Evolutionary conservation across 2,797 vertebrate species (phyloP).

Genomic region (Tragopan temminckii): DNA sequence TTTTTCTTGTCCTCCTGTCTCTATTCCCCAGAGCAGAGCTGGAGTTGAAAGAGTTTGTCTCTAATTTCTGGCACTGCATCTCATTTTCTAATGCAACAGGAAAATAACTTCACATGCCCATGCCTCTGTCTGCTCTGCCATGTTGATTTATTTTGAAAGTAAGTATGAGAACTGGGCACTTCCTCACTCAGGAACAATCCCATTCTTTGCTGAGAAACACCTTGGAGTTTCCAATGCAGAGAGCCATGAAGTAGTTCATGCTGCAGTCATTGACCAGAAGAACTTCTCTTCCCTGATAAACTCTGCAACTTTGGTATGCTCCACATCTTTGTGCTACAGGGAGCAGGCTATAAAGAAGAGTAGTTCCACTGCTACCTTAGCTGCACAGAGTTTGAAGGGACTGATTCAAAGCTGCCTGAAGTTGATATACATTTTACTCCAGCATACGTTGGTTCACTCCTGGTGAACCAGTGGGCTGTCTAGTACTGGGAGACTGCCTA

Average conservation of each 20-base stretch:
- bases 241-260: neutral
- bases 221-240: fast-evolving
- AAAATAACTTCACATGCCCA: neutral
- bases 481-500: neutral
- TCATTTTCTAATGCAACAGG: neutral
- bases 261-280: neutral
- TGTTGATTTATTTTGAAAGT: neutral
- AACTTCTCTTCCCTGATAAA: neutral
- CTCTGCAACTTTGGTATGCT: neutral
- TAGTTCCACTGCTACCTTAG: neutral
- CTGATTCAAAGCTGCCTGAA: neutral
- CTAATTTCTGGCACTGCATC: neutral
- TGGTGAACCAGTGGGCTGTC: neutral
- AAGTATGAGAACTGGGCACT: neutral
- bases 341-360: neutral
- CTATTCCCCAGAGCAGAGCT: neutral
- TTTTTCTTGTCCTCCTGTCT: no score
- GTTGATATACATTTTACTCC: neutral
- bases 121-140: neutral
- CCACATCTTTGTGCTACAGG: neutral
- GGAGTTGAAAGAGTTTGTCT: neutral
- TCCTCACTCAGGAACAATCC: neutral
- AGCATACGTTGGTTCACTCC: neutral
- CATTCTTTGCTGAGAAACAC: no score
- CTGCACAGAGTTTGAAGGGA: neutral